Conservation (phyloP, 2,888 invertebrate genomes). For the Tinea semifulvella region DNA sequence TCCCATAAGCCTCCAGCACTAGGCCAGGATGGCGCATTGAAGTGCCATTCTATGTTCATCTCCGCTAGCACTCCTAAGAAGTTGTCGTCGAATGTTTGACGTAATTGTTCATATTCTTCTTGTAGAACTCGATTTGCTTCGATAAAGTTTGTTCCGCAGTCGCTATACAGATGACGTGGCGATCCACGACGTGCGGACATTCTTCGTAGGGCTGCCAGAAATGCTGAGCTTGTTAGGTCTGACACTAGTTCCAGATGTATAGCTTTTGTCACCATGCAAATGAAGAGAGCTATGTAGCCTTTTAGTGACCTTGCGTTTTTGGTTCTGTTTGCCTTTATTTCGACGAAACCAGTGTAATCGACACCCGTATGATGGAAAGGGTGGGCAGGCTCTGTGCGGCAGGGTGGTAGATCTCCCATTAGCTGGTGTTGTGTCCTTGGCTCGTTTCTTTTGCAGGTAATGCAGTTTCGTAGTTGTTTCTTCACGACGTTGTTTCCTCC, state of each 20-base stretch:
- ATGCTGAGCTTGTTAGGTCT: conserved; percentile 23
- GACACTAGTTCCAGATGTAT: conserved; percentile 25
- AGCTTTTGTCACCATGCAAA: conserved; percentile 23
- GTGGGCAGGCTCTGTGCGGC: conserved; percentile 16
- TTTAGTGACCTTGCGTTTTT: conserved; percentile 19
- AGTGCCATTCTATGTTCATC: conserved; percentile 19
- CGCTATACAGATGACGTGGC: conserved; percentile 23
- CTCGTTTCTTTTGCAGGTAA: conserved; percentile 10
- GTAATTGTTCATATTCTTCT: conserved; percentile 14
- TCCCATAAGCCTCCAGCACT: conserved; percentile 20
- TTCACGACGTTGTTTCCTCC: conserved; percentile 12
- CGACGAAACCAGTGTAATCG: conserved; percentile 19
- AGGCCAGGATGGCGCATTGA: conserved; percentile 19
- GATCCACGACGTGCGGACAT: conserved; percentile 22
- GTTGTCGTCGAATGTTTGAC: conserved; percentile 7
- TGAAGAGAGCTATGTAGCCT: conserved; percentile 23
- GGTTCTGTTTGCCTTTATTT: conserved; percentile 18
- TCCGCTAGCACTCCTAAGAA: conserved; percentile 14
- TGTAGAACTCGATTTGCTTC: conserved; percentile 21
- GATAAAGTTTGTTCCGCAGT: conserved; percentile 23
- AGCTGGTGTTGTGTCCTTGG: conserved; percentile 17
- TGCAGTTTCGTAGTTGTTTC: neutral
- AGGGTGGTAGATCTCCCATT: conserved; percentile 21
- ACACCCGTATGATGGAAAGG: conserved; percentile 21
- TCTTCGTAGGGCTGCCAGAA: conserved; percentile 23